Percentiles rank a stretch among this genome's conserved stretches.
These are phyloP conservation scores for Papilio helenus DNA, from an alignment of 1,140 invertebrate species.

Conservation along the genomic window DNA sequence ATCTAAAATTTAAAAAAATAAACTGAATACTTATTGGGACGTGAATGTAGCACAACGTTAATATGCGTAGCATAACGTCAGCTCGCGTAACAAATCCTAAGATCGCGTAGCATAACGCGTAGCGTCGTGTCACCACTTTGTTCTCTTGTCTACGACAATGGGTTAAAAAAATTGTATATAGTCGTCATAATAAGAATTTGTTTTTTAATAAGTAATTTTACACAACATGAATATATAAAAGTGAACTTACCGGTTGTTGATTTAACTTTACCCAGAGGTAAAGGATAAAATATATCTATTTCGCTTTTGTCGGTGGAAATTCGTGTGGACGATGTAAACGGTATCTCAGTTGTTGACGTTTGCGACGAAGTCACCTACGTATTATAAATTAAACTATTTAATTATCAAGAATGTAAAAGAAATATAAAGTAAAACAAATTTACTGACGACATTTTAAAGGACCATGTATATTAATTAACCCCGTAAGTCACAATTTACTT, in stretches of 20 bases:
- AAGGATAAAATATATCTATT: conserved; percentile 47
- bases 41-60: background rate
- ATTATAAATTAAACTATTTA: conserved; percentile 2
- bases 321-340: conserved; percentile 57
- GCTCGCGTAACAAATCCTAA: background rate
- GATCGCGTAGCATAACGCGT: background rate
- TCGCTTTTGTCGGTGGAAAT: conserved; percentile 46
- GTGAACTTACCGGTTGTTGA: conserved; percentile 50
- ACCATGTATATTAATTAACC: too few species aligned
- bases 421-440: background rate
- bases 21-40: background rate
- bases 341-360: conserved; percentile 71
- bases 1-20: conserved; percentile 46
- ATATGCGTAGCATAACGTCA: background rate
- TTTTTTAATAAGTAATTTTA: background rate
- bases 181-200: too few species aligned
- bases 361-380: conserved; percentile 62
- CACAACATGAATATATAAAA: conserved; percentile 23
- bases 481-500: background rate
- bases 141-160: background rate
- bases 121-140: background rate
- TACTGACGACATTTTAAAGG: too few species aligned
- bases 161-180: background rate
- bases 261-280: conserved; percentile 59
- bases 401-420: background rate